Evolutionary conservation across 2,797 vertebrate species (phyloP).

Genomic region (Manis pentadactyla): DNA sequence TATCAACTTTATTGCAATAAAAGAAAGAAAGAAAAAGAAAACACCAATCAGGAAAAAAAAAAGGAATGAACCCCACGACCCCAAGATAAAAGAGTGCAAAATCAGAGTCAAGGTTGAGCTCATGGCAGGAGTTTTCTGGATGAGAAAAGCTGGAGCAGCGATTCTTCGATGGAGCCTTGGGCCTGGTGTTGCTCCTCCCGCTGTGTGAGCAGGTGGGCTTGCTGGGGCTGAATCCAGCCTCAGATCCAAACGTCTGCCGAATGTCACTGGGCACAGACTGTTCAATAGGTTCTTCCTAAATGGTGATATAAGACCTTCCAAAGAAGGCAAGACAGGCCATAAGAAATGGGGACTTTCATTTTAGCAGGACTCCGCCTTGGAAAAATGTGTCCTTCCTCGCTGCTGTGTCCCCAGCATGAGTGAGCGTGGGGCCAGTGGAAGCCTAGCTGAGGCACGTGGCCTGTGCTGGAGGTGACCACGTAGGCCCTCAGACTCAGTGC

Average conservation of each 20-base stretch:
- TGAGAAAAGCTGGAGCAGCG: background rate
- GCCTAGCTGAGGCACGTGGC: background rate
- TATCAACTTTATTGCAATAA: no score
- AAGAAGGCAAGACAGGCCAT: background rate
- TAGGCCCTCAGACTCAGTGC: background rate
- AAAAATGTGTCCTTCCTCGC: background rate
- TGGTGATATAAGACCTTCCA: no score
- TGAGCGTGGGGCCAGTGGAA: fast-evolving
- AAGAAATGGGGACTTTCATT: background rate
- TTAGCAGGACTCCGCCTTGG: background rate
- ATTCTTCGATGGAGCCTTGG: background rate
- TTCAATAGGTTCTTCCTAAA: background rate
- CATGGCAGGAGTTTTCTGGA: background rate
- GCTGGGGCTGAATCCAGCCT: background rate
- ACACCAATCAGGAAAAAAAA: no score
- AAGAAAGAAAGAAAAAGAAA: no score
- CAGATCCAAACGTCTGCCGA: background rate
- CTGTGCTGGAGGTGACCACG: fast-evolving
- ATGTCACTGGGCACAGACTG: background rate
- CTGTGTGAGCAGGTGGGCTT: fast-evolving
- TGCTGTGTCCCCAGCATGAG: fast-evolving
- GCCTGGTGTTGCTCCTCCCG: fast-evolving
- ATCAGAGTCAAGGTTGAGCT: background rate
- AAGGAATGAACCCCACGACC: background rate
- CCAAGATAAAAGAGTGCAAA: background rate